A percentile compares a stretch with the other conserved stretches of the same genome.
Conservation (phyloP, 2,113 vertebrate genomes). For the Patagioenas fasciata region DNA sequence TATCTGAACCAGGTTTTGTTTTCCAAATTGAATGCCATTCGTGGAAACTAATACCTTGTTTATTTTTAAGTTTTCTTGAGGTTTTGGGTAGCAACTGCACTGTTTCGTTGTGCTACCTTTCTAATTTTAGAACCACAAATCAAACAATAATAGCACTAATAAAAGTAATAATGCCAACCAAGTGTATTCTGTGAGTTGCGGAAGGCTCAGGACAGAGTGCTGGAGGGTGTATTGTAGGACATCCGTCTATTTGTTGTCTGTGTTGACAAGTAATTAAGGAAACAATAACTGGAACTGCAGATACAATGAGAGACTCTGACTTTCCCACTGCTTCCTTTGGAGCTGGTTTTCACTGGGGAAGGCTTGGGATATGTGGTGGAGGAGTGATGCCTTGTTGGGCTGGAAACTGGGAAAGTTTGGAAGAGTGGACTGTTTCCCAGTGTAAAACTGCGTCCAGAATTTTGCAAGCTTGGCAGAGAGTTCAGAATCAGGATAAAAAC, state of each 20-base stretch:
- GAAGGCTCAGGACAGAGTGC: neutral
- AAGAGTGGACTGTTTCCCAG: neutral
- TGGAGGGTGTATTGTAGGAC: conserved; percentile 70
- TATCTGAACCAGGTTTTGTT: neutral
- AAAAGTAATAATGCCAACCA: conserved; percentile 14
- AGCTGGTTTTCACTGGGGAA: neutral
- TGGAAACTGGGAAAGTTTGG: neutral
- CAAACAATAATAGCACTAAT: neutral
- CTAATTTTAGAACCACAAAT: conserved; percentile 32
- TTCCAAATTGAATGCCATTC: neutral
- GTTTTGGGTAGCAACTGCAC: neutral
- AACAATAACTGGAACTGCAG: conserved; percentile 77
- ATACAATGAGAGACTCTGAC: conserved; percentile 70
- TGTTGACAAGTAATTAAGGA: conserved; percentile 74
- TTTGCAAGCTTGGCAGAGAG: neutral
- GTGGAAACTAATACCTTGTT: neutral
- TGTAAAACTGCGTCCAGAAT: neutral
- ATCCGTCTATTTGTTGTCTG: conserved; percentile 73
- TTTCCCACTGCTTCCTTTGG: conserved; percentile 52
- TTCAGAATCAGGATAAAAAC: neutral
- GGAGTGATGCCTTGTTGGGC: neutral
- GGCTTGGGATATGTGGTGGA: neutral
- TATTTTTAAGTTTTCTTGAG: neutral
- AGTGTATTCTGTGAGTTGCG: neutral
- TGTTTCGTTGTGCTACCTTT: neutral